Percentiles rank a stretch among this genome's conserved stretches.
Evolutionary conservation across 2,888 invertebrate genomes (phyloP).

Genomic region (Ormyrus nitidulus): DNA sequence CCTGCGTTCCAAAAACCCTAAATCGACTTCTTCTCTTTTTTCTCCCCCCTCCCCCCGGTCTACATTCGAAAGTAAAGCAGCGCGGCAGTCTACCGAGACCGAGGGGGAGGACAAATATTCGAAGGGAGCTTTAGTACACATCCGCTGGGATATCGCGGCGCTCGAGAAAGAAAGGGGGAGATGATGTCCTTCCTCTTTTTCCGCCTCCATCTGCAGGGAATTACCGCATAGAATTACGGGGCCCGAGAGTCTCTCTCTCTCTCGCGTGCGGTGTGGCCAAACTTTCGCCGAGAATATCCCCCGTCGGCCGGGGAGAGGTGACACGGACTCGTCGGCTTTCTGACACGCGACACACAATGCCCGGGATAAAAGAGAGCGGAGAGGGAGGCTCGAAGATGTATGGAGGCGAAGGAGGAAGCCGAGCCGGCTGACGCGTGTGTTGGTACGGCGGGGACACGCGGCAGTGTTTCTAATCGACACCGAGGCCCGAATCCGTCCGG

Average conservation of each 20-base stretch:
- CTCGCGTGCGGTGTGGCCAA: background rate
- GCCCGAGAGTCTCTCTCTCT: conserved; percentile 14
- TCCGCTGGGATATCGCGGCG: background rate
- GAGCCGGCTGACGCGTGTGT: no score
- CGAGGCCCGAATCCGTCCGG: background rate
- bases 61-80: background rate
- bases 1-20: background rate
- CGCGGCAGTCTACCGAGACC: background rate
- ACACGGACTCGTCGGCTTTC: background rate
- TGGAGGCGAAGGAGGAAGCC: conserved; percentile 12
- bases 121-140: background rate
- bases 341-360: background rate
- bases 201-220: conserved; percentile 38
- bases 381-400: background rate
- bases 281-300: no score
- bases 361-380: background rate
- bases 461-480: conserved; percentile 18
- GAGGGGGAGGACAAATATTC: background rate
- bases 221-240: conserved; percentile 32
- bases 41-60: background rate
- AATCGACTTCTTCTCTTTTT: conserved; percentile 1
- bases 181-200: no score
- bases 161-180: background rate
- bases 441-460: no score
- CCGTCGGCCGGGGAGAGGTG: no score